These are phyloP conservation scores for Noctilio leporinus DNA, from an alignment of 2,113 vertebrate genomes.

Conservation along the genomic window DNA sequence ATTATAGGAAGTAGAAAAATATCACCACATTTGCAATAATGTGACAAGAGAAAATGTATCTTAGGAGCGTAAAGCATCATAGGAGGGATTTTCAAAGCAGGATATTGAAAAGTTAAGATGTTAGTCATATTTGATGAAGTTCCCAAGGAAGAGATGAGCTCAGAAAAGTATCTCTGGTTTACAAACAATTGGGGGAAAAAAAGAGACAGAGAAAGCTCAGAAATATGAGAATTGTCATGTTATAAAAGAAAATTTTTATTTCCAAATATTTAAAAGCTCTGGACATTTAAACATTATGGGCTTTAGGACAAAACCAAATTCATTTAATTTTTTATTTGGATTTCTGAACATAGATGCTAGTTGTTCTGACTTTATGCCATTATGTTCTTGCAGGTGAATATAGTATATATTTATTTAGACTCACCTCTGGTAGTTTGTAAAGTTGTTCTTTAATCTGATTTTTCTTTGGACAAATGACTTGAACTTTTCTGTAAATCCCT, in stretches of 20 bases:
- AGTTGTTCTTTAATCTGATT: neutral
- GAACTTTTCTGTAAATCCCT: neutral
- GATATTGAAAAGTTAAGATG: neutral
- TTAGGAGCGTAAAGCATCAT: neutral
- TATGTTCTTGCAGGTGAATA: neutral
- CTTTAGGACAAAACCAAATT: neutral
- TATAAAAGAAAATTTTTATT: neutral
- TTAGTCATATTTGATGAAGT: neutral
- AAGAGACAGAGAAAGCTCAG: neutral
- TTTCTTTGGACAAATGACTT: neutral
- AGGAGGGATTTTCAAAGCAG: neutral
- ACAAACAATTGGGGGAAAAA: neutral
- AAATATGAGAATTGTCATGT: neutral
- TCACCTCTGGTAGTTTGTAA: neutral
- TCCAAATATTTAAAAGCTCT: neutral
- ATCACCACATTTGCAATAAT: neutral
- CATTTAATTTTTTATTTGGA: neutral
- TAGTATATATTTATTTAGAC: neutral
- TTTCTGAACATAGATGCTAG: neutral
- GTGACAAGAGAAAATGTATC: neutral
- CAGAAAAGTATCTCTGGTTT: neutral
- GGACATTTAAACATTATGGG: neutral
- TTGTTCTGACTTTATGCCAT: neutral
- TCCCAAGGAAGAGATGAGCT: neutral
- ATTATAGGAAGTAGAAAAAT: neutral